phyloP scores from a whole-genome alignment of 1,140 invertebrate species.

The Chymomyza costata region DNA sequence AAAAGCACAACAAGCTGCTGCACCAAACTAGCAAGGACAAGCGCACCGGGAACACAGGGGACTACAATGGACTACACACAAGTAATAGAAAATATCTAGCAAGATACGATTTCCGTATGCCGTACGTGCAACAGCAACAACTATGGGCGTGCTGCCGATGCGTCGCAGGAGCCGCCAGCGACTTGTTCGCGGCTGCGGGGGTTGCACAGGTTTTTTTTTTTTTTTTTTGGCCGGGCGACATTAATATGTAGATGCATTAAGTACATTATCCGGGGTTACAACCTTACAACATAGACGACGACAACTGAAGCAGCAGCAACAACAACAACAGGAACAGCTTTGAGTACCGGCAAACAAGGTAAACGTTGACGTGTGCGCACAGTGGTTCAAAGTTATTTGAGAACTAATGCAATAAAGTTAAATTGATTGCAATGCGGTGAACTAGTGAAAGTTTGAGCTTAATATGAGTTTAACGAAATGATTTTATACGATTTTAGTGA shows the following conservation, averaged over 20 bases:
- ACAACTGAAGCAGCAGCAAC: no score
- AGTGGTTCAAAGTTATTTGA: no score
- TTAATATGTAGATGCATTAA: constrained; percentile 75
- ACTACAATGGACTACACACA: constrained; percentile 5
- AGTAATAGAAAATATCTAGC: constrained; percentile 64
- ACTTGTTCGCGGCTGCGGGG: constrained; percentile 4
- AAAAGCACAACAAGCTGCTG: constrained; percentile 49
- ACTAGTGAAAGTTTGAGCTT: no score
- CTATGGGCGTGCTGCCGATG: constrained; percentile 4
- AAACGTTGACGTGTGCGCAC: constrained; percentile 28
- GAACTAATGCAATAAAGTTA: no score
- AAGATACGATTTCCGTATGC: no score
- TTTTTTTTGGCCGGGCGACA: no score
- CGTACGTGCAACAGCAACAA: constrained; percentile 11
- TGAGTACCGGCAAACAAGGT: constrained; percentile 30
- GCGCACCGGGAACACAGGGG: constrained; percentile 40
- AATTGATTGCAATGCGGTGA: no score
- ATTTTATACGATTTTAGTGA: no score
- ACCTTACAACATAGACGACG: constrained; percentile 49
- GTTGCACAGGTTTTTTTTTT: constrained; percentile 43
- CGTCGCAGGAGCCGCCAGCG: neutral
- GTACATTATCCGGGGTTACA: constrained; percentile 75
- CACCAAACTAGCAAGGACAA: constrained; percentile 22
- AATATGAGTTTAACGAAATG: no score
- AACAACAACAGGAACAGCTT: neutral